Conservation (phyloP, 1,140 invertebrate genomes). For the Thereuonema tuberculata region DNA sequence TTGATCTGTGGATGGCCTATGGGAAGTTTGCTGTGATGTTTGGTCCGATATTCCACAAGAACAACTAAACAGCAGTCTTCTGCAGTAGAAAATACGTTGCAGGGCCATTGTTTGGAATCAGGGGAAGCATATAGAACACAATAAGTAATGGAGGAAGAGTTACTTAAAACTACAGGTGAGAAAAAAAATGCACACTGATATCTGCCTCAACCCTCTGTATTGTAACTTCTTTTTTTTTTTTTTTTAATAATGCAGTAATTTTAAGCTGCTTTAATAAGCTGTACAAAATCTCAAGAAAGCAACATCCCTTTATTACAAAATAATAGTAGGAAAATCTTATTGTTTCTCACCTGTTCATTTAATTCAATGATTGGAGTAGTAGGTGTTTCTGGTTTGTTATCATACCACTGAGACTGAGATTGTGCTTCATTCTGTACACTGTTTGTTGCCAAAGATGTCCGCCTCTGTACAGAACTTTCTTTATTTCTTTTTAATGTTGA, state of each 20-base stretch:
- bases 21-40: too few species aligned
- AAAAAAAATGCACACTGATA: too few species aligned
- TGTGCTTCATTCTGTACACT: conserved; percentile 13
- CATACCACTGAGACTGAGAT: conserved; percentile 21
- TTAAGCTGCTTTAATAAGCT: background rate
- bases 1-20: too few species aligned
- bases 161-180: too few species aligned
- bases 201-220: too few species aligned
- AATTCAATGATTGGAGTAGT: conserved; percentile 15
- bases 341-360: conserved; percentile 13
- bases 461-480: background rate
- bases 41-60: too few species aligned
- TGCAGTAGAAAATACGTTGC: too few species aligned
- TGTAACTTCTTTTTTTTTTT: too few species aligned
- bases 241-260: background rate
- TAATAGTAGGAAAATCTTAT: background rate
- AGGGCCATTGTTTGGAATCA: too few species aligned
- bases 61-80: too few species aligned
- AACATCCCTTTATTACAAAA: background rate
- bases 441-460: background rate
- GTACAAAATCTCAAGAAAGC: background rate
- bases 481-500: conserved; percentile 1
- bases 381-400: conserved; percentile 4
- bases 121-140: too few species aligned
- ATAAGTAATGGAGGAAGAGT: too few species aligned